Evolutionary conservation across 92 coral and sea anemone genomes (phyloP).

Genomic region (Phenganax subtilis): DNA sequence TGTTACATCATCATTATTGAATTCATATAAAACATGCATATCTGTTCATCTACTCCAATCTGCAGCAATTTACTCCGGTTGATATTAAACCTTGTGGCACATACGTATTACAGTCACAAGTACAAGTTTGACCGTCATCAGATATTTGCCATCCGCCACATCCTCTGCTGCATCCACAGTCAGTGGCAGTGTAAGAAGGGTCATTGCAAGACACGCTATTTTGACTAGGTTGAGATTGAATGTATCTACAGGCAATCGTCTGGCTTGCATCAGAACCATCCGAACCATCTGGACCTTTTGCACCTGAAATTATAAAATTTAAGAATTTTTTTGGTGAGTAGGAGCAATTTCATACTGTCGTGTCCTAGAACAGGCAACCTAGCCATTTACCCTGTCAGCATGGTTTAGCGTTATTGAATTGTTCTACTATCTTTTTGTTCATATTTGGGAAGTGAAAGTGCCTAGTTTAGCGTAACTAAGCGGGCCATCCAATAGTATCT

Average conservation of each 20-base stretch:
- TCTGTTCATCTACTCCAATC: slow-evolving; percentile 32
- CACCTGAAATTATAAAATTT: neutral
- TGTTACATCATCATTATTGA: slow-evolving; percentile 31
- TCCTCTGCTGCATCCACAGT: slow-evolving; percentile 29
- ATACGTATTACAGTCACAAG: slow-evolving; percentile 21
- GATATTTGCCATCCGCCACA: slow-evolving; percentile 27
- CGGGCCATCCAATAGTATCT: no score
- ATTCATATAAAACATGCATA: slow-evolving; percentile 28
- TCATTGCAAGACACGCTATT: neutral
- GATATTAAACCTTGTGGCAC: neutral
- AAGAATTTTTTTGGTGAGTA: neutral
- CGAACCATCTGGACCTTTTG: neutral
- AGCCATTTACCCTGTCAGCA: neutral
- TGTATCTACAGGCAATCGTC: neutral
- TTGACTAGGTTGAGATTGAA: neutral
- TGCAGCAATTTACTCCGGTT: slow-evolving; percentile 27
- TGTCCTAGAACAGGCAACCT: neutral
- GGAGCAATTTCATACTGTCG: neutral
- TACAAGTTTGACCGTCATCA: slow-evolving; percentile 13
- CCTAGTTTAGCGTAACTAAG: no score
- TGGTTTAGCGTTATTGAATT: no score
- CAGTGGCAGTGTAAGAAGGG: neutral
- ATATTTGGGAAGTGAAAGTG: no score
- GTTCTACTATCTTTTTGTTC: no score
- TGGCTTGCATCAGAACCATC: neutral